Base-by-base conservation (phyloP, 2,113 vertebrate genomes). In the Saccopteryx leptura region DNA sequence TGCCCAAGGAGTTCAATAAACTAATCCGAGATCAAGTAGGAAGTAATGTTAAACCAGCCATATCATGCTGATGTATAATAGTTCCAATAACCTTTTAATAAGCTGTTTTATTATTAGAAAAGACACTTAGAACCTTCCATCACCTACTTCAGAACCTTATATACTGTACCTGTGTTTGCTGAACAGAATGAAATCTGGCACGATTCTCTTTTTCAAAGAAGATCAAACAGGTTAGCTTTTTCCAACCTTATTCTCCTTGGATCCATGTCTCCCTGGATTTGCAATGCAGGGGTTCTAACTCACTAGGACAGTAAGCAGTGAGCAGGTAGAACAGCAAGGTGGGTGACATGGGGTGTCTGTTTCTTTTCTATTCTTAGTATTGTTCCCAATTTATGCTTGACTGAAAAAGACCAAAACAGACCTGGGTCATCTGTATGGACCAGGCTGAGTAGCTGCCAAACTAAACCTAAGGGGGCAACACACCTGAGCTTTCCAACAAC, bases 11-110 rank as follows among this genome's bases (percentile, higher is more conserved):
- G 18, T 5, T 95, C 6, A 13, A 87, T 56, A 31, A 88, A 89
- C 52, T 9, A 96, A 71, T 50, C 28, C 7, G 48, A 86, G 86
- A 88, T 69, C 46, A 95, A 82, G 23, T 68, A 91, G 84, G 52
- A 80, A 96, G 93, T 68, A 15, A 93, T 65, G 52, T 80, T 81
- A 95, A 92, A 28, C 24, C 26, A n/a, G 65, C 63, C 9, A 18
- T 14, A 82, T 50, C 48, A 3, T n/a, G 15, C 26, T 75, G 4
- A 54, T 48, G 82, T 82, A 79, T 5, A 81, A n/a, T 5, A 90
- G 54, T 68, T 80, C 9, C 63, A 61, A 85, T 0, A 88, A n/a
- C 48, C 12, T 91, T 88, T 82, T 76, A 88, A 71, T 7, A 39
- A 31, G 33, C 19, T 74, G 2, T 92, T 92, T 75, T 26, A 65